Base-by-base conservation (phyloP, 2,888 invertebrate species). In the Drosophila aldrichi region DNA sequence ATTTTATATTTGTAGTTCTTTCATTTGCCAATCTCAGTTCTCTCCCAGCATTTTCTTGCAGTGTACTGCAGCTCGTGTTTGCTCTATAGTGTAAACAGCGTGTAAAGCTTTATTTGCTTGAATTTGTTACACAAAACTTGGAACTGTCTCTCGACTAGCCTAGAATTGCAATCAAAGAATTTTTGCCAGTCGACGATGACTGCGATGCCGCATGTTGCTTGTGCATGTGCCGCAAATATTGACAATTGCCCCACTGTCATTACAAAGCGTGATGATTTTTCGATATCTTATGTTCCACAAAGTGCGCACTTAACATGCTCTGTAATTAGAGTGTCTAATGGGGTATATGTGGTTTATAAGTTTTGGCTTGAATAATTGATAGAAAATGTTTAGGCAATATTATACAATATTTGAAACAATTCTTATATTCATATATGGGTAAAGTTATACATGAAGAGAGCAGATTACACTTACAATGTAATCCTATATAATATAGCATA, bases 221-320 rank as follows among this genome's bases (percentile, higher is more conserved):
- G 83, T 88, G 86, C 83, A 88, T 86, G 75, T 82, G 86, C 68
- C 69, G 76, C 81, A 88, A 84, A 84, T 84, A 84, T 84, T 88
- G 81, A 88, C 83, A 82, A 64, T 82, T 70, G 81, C 66, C 57
- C 63, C 68, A 69, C 58, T 79, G 70, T 74, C 69, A 70, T 63
- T 66, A 62, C 75, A 57, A 57, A 75, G 68, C 74, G 82, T 63
- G 82, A 65, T 66, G 75, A 0, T 14, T 82, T 74, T 72, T 44
- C 44, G 54, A 64, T 34, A 58, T 36, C 61, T 59, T 36, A 63
- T 79, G 74, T 66, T 72, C 52, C 38, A 79, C 63, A 79, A 67
- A 72, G 61, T 64, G 38, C 62, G 78, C 80, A 76, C 79, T 79
- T 67, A 79, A 58, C 20, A 44, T 77, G 48, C 75, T 46, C 58